These are phyloP conservation scores for Portunus trituberculatus DNA, from an alignment of 1,140 invertebrate species.

Conservation along the genomic window DNA sequence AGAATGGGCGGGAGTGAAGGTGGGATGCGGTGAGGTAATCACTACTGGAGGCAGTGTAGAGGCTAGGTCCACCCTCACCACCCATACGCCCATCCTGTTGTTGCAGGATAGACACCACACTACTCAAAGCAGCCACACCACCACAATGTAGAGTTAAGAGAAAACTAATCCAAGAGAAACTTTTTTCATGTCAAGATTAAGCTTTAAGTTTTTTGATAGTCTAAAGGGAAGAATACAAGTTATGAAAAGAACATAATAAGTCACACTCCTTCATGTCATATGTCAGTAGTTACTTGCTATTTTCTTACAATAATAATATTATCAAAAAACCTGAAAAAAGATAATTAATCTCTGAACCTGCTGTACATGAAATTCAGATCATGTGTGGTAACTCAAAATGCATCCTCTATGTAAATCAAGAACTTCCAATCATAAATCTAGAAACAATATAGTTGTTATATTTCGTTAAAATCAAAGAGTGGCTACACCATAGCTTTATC, in stretches of 20 bases:
- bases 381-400: too few species aligned
- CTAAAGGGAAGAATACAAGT: not conserved
- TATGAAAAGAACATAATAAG: not conserved
- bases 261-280: not conserved
- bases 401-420: too few species aligned
- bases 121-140: not conserved
- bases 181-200: not conserved
- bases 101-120: not conserved
- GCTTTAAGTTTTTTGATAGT: too few species aligned
- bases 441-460: too few species aligned
- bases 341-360: not conserved
- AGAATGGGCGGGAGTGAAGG: slow-evolving; percentile 47
- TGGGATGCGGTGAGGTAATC: slow-evolving; percentile 61
- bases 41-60: slow-evolving; percentile 61
- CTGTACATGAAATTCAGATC: too few species aligned
- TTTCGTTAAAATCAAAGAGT: too few species aligned
- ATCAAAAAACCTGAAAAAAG: not conserved
- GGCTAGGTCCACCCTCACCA: not conserved
- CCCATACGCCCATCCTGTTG: slow-evolving; percentile 25
- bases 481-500: too few species aligned
- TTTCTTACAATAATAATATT: not conserved
- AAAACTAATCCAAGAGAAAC: not conserved
- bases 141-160: not conserved
- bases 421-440: too few species aligned
- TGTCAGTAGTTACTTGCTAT: not conserved